Base-by-base conservation (phyloP, 2,797 vertebrate species). In the Gorsachius magnificus region DNA sequence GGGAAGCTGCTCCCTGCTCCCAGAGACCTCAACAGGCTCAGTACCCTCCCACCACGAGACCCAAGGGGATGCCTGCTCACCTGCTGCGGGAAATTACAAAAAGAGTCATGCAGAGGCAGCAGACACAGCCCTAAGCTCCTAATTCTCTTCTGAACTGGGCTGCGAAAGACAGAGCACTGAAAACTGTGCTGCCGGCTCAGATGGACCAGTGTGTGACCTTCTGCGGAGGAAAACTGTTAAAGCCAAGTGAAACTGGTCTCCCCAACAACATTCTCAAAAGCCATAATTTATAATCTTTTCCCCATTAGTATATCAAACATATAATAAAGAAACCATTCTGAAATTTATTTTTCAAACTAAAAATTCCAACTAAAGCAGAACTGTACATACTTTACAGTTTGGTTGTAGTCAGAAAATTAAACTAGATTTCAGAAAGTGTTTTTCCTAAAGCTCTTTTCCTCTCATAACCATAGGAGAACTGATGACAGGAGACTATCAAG, bases 381-480 rank as follows among this genome's bases (percentile, higher is more conserved):
- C 74, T 81, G 48, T 92, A 88, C 45, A 75, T 17, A 66, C 33
- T 91, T 78, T 75, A 80, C 68, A 93, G 65, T 87, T 93, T 87
- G 45, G 29, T 28, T 81, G 24, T 41, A 83, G 24, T 80, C 43
- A 90, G 58, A 86, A 90, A 94, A 84, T 25, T 26, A 83, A 76
- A 79, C 48, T 56, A 38, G 33, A 84, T 83, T 92, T 90, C 86
- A 93, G 12, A 28, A 93, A 71, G 19, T 29, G 9, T 84, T 89
- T 60, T 91, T 68, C 68, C 83, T 80, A 65, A 90, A 78, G 48
- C 36, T 66, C 14, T 46, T 79, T 84, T 69, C 24, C 17, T 72
- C 50, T 74, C 31, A 3, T 9, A 88, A 48, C 54, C 38, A 9
- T 11, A 28, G 3, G 3, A 83, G 36, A 80, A 43, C 69, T 36